Percentiles rank a stretch among this genome's conserved stretches.
Conservation (phyloP, 2,888 invertebrate genomes). For the Drosophila nigritarsus region DNA sequence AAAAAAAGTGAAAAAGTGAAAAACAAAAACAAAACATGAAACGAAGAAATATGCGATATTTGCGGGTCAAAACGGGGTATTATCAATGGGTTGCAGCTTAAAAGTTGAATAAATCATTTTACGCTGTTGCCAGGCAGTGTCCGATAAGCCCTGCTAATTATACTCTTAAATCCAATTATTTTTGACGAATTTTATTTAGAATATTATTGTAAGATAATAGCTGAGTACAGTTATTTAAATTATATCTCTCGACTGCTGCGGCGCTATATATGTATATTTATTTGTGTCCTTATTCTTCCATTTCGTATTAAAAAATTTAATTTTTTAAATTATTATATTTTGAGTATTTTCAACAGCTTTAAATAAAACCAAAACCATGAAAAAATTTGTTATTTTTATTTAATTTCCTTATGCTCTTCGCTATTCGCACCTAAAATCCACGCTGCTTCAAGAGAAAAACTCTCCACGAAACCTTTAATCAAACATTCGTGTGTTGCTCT, state of each 20-base stretch:
- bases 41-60: conserved; percentile 9
- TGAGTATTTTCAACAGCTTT: background rate
- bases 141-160: background rate
- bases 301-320: background rate
- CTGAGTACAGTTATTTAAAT: background rate
- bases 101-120: conserved; percentile 32
- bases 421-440: conserved; percentile 9
- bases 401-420: conserved; percentile 13
- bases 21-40: background rate
- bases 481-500: conserved; percentile 40
- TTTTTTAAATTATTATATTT: background rate
- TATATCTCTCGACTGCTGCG: background rate
- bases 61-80: conserved; percentile 42
- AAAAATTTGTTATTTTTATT: background rate
- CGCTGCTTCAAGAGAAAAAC: background rate
- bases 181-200: background rate
- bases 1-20: background rate
- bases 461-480: conserved; percentile 42
- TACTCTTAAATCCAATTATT: background rate
- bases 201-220: background rate
- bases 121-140: background rate
- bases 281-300: background rate
- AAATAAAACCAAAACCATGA: no score
- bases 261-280: background rate
- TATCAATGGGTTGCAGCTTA: conserved; percentile 37